Evolutionary conservation across 2,888 invertebrate species (phyloP).

Genomic region (Lampropteryx suffumata): DNA sequence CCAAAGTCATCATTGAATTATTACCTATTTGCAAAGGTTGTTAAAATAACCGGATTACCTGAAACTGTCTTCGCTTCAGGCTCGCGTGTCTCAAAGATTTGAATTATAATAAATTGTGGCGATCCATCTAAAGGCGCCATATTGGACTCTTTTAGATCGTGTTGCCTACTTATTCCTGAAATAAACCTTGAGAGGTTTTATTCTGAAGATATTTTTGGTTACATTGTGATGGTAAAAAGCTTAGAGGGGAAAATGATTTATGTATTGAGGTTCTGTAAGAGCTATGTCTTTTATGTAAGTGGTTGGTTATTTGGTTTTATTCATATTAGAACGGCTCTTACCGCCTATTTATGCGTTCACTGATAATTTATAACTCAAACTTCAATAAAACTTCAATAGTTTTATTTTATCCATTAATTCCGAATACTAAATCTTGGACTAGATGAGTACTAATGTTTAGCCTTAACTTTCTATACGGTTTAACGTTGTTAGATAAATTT

Average conservation of each 20-base stretch:
- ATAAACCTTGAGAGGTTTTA: slow-evolving; percentile 22
- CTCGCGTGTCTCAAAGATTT: slow-evolving; percentile 33
- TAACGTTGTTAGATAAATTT: too few relatives aligned
- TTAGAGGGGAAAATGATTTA: slow-evolving; percentile 1
- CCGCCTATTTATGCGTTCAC: too few relatives aligned
- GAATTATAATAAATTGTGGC: slow-evolving; percentile 39
- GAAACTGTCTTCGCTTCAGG: slow-evolving; percentile 29
- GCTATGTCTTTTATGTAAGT: too few relatives aligned
- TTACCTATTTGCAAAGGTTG: background rate
- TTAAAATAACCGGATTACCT: slow-evolving; percentile 32
- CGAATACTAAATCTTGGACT: too few relatives aligned
- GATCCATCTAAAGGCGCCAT: slow-evolving; percentile 29
- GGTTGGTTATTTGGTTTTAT: too few relatives aligned
- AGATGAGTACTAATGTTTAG: too few relatives aligned
- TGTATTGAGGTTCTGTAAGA: background rate
- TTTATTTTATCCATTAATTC: too few relatives aligned
- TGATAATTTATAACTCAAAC: too few relatives aligned
- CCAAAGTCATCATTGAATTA: too few relatives aligned
- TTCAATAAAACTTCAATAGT: too few relatives aligned
- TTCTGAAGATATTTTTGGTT: slow-evolving; percentile 14
- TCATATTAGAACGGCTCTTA: background rate
- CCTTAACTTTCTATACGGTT: too few relatives aligned
- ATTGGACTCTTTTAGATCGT: slow-evolving; percentile 18
- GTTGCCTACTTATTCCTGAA: slow-evolving; percentile 15
- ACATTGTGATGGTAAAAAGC: slow-evolving; percentile 16